Base-by-base conservation (phyloP, 1,140 invertebrate genomes). In the Drosophila jambulina region DNA sequence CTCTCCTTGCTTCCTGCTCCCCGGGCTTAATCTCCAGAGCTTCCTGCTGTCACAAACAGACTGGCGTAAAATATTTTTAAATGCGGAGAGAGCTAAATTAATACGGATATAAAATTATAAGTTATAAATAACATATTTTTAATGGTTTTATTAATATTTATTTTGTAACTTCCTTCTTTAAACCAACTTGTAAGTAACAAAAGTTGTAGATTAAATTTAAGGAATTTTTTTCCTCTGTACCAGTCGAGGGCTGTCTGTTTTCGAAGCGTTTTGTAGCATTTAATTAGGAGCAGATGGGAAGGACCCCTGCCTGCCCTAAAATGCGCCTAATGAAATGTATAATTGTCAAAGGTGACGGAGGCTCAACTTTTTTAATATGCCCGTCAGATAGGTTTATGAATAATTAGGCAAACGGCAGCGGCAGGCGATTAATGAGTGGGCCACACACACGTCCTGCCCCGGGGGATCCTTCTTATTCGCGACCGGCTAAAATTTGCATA, bases 301-400 rank as follows among this genome's bases (percentile, higher is more conserved):
- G 19, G 21, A 53, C 51, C 32, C 36, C 27, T 19, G n/a, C n/a
- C 49, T 15, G 7, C 19, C 13, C 29, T 25, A 46, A 67, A 46
- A 19, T 77, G 74, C 61, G 63, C 58, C 59, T 72, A 90, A 81
- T 75, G 60, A 81, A 79, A 79, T 70, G 60, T 82, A 69, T 71
- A 81, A 84, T 74, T 90, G 81, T 79, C 51, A 65, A 63, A 53
- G 29, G 45, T 67, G 57, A 67, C 46, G 36, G 57, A 40, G 34
- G 43, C 36, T 57, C n/a, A 85, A 79, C 78, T 76, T 82, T 90
- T 84, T 85, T 79, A 84, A 90, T 84, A 88, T 82, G 80, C 67
- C 64, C 61, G 53, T 67, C 70, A 69, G 70, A 79, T 74, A 77
- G 87, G 85, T 77, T 84, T 82, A 90, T 90, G 85, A 90, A 85